Percentiles rank a stretch among this genome's conserved stretches.
Evolutionary conservation across 2,113 vertebrate genomes (phyloP).

Genomic region (Puffinus mauretanicus): DNA sequence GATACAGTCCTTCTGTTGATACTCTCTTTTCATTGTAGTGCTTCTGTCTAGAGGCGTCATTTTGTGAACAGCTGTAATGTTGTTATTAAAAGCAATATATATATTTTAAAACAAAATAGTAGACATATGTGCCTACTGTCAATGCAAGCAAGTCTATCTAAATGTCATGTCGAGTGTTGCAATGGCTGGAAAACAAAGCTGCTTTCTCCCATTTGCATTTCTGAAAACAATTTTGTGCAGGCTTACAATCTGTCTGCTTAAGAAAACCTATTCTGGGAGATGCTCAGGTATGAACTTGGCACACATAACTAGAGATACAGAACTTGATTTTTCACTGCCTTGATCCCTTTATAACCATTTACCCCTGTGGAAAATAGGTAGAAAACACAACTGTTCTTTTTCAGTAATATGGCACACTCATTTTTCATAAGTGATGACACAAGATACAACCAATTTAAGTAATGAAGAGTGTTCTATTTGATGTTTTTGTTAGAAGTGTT

Average conservation of each 20-base stretch:
- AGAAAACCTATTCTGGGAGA: constrained; percentile 45
- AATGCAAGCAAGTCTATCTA: constrained; percentile 60
- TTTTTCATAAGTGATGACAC: constrained; percentile 45
- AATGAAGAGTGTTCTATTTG: neutral
- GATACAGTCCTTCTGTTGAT: constrained; percentile 51
- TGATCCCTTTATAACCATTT: constrained; percentile 44
- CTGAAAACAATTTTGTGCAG: constrained; percentile 9
- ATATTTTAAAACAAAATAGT: constrained; percentile 70
- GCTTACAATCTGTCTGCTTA: constrained; percentile 63
- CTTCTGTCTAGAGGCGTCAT: constrained; percentile 60
- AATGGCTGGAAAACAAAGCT: constrained; percentile 55
- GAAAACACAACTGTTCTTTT: constrained; percentile 66
- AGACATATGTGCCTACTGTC: constrained; percentile 69
- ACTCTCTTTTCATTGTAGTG: constrained; percentile 51
- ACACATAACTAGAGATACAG: neutral
- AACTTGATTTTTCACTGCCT: constrained; percentile 46
- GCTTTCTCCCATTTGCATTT: constrained; percentile 55
- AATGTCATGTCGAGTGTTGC: constrained; percentile 48
- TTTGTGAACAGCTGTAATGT: constrained; percentile 72
- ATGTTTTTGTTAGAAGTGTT: neutral
- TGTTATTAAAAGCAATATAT: constrained; percentile 68
- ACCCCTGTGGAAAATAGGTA: constrained; percentile 57
- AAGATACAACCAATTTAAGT: neutral
- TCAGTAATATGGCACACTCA: constrained; percentile 30
- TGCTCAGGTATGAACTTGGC: constrained; percentile 59